Evolutionary conservation across 2,797 vertebrate genomes (phyloP).

Genomic region (Periparus ater): DNA sequence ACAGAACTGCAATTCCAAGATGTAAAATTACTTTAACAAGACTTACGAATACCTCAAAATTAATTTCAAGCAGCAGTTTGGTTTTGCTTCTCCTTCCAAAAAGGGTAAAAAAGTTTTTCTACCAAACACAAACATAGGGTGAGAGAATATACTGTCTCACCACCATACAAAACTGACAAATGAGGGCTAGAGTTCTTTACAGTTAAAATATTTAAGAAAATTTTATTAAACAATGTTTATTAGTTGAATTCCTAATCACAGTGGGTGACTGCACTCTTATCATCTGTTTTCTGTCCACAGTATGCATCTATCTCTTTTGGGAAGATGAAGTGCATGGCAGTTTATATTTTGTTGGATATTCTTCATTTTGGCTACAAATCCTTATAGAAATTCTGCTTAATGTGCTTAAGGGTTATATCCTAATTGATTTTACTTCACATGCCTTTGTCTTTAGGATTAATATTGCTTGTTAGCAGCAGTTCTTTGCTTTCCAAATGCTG

Average conservation of each 20-base stretch:
- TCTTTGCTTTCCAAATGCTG: constrained; percentile 19
- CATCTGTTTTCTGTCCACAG: background rate
- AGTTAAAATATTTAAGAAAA: background rate
- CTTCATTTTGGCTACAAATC: constrained; percentile 6
- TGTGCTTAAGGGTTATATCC: background rate
- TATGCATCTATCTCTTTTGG: background rate
- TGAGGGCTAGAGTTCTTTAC: background rate
- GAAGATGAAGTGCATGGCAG: background rate
- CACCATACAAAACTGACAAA: background rate
- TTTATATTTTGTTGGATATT: background rate
- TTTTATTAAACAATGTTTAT: background rate
- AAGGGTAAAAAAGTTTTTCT: background rate
- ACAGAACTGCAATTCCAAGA: background rate
- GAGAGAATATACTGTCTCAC: background rate
- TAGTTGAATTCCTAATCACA: background rate
- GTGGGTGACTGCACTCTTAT: background rate
- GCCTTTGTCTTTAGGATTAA: constrained; percentile 26
- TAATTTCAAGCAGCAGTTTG: background rate
- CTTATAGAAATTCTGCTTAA: background rate
- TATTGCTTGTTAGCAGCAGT: background rate
- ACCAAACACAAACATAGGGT: background rate
- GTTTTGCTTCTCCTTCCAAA: background rate
- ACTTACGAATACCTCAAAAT: background rate
- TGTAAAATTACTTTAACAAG: background rate
- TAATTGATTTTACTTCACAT: constrained; percentile 18